phyloP scores from a whole-genome alignment of 1,140 invertebrate genomes.

The Drosophila pectinifera region DNA sequence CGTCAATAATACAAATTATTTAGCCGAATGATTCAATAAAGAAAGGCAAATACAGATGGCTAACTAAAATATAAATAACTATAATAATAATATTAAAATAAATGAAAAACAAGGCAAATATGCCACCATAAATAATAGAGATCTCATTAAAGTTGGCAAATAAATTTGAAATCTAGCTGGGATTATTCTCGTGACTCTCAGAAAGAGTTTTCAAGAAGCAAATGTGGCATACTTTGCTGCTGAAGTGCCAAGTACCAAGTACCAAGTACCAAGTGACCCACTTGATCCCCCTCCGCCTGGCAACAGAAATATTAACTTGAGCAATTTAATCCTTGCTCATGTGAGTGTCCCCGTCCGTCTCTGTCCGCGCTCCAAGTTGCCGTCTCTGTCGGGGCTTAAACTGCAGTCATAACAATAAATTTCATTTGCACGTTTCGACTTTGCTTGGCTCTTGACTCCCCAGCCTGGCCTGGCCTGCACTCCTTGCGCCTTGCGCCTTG shows the following conservation, averaged over 20 bases:
- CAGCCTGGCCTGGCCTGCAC: constrained; percentile 1
- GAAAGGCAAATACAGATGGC: no score
- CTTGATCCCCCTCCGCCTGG: constrained; percentile 5
- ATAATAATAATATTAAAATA: no score
- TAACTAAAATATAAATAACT: no score
- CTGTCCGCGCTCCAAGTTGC: constrained; percentile 5
- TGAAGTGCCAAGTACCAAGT: constrained; percentile 1
- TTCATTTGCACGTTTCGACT: constrained; percentile 71
- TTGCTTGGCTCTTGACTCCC: constrained; percentile 49
- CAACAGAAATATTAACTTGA: constrained; percentile 50
- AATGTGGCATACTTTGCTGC: constrained; percentile 15
- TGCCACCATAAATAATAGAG: no score
- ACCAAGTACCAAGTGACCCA: constrained; percentile 10
- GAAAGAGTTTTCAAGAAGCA: constrained; percentile 3
- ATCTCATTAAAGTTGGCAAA: neutral
- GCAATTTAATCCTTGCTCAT: constrained; percentile 49
- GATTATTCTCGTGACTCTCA: neutral
- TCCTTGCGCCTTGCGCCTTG: constrained; percentile 13
- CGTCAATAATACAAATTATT: neutral
- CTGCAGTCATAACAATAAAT: constrained; percentile 81
- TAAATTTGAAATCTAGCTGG: neutral
- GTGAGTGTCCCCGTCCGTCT: constrained; percentile 13
- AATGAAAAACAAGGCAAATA: no score
- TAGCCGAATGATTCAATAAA: no score
- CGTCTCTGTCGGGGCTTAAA: constrained; percentile 55